A percentile compares a stretch with the other conserved stretches of the same genome.
These are phyloP conservation scores for Magallana nippona DNA, from an alignment of 2,888 invertebrate species.

Conservation along the genomic window DNA sequence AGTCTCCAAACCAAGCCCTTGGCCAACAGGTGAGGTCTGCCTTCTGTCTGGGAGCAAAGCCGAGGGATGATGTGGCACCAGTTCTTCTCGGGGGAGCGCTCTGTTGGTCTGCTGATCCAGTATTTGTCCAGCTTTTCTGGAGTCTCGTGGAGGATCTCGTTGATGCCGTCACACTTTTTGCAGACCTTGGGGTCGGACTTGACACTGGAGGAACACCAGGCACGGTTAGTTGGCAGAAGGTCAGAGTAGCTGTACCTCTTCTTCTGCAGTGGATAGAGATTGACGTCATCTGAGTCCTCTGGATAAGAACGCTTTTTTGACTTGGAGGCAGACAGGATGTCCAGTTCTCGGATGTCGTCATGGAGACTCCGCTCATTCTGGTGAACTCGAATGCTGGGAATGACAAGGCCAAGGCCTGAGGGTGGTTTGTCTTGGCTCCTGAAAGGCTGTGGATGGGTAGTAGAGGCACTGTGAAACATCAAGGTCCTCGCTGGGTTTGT, in stretches of 20 bases:
- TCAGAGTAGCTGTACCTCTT: neutral
- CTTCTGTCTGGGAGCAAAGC: neutral
- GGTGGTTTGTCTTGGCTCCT: neutral
- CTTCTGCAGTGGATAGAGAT: neutral
- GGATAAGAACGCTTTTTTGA: conserved; percentile 18
- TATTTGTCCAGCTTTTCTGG: neutral
- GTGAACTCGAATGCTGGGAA: conserved; percentile 7
- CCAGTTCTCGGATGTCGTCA: neutral
- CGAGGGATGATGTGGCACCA: neutral
- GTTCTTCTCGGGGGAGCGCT: neutral
- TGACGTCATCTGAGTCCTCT: neutral
- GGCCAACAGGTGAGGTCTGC: conserved; percentile 35
- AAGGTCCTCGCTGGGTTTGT: no score
- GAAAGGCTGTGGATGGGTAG: neutral
- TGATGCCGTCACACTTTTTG: conserved; percentile 9
- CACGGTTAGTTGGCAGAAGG: neutral
- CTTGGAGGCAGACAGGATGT: neutral
- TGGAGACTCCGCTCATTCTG: conserved; percentile 23
- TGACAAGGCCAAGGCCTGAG: neutral
- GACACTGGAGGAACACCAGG: neutral
- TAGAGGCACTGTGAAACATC: no score
- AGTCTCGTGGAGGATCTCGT: conserved; percentile 5
- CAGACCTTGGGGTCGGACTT: neutral
- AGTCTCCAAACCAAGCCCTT: conserved; percentile 11
- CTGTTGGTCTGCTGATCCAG: neutral